Evolutionary conservation across 2,888 invertebrate genomes (phyloP), one percentile per base, ranked within the genome.

Genomic region (Drosophila neonasuta): DNA sequence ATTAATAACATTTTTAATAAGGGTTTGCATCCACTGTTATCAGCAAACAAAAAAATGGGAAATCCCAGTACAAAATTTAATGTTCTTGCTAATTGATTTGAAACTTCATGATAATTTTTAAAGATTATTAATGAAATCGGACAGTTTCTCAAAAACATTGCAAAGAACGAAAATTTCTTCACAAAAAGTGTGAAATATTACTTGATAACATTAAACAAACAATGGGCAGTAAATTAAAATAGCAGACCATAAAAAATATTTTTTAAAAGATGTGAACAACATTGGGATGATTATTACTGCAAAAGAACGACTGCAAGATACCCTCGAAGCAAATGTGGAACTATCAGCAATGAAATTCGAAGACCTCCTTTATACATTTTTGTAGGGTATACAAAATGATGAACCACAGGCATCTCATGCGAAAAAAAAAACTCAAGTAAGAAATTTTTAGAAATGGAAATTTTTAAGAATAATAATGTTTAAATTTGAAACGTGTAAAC

Each of bases 401-500:
- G 34, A 55, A 45, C 59, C 74, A 32, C 51, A 46, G 55, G 51
- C 45, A 60, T 54, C 11, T 46, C 9, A 11, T 9, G 11, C n/a
- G 32, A 46, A 58, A 61, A 46, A 58, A 58, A 52, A 36, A 36
- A 34, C 64, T 15, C 58, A 68, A 57, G 62, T n/a, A 13, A 29
- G 45, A 41, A 59, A 36, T 64, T 30, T 54, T 48, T 52, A n/a
- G 11, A 62, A 68, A 69, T 41, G 36, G 42, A 59, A 50, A 24
- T 57, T 52, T 46, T 58, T 58, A 24, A 24, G 34, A 44, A 57
- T 52, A 61, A 59, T 58, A 49, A 50, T 59, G 51, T 62, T 45
- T 29, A 65, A 48, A 61, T 67, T 49, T 10, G 39, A 41, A 52
- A 71, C 30, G 55, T 58, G 46, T 68, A 75, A 75, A 75, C 71